Conservation (phyloP, 92 coral and sea anemone species). For the Anthopleura xanthogrammica region DNA sequence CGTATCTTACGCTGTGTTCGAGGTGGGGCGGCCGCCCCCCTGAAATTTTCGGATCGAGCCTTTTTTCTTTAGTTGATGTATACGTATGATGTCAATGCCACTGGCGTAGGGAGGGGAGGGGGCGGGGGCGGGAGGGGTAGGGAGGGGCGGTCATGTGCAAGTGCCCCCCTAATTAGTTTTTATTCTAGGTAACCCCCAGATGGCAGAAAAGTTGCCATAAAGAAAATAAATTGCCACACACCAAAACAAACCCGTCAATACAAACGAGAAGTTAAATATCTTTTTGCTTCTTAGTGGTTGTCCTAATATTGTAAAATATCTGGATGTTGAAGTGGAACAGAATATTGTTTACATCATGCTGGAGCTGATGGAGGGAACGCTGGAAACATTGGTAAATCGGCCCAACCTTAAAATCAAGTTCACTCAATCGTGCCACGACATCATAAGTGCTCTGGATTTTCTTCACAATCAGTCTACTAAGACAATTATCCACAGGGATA, state of each 20-base stretch:
- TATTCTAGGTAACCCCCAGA: not conserved
- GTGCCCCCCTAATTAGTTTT: no score
- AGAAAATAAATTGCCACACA: conserved; percentile 35
- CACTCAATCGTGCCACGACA: not conserved
- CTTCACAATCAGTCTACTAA: conserved; percentile 12
- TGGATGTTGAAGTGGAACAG: conserved; percentile 11
- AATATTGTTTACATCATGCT: conserved; percentile 36
- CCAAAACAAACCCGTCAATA: conserved; percentile 25
- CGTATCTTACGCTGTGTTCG: no score
- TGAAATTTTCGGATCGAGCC: no score
- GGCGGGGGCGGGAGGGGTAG: no score
- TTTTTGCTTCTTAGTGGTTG: conserved; percentile 35
- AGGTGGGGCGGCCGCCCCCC: no score
- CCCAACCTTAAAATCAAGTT: not conserved
- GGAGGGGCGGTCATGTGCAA: no score
- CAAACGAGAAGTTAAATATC: conserved; percentile 31
- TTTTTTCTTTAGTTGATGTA: no score
- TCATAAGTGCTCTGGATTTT: conserved; percentile 27
- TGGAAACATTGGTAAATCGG: conserved; percentile 36
- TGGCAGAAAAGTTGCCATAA: conserved; percentile 46
- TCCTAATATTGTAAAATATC: conserved; percentile 35
- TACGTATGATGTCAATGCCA: no score
- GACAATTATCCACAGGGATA: conserved; percentile 46
- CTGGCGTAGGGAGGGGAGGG: no score
- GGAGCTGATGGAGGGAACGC: conserved; percentile 59